Conservation (phyloP, 2,888 invertebrate species). For the Boloria euphrosyne region DNA sequence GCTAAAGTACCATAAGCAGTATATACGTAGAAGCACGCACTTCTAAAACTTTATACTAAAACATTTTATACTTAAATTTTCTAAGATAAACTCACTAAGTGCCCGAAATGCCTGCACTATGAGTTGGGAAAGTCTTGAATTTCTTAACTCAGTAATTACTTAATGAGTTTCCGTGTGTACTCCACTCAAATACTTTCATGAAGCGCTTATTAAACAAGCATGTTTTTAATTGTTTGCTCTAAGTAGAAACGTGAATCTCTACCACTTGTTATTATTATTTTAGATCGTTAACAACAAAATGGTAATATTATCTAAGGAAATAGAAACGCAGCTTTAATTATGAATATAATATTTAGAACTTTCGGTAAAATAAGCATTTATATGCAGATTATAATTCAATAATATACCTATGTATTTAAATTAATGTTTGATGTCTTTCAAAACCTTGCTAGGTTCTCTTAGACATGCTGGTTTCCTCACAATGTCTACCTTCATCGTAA, state of each 20-base stretch:
- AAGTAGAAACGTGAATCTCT: not conserved
- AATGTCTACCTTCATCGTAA: too few species aligned
- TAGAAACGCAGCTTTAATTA: too few species aligned
- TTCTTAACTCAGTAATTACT: conserved; percentile 66
- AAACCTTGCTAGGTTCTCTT: too few species aligned
- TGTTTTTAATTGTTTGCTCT: conserved; percentile 26
- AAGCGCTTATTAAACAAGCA: conserved; percentile 24
- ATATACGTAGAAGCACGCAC: not conserved
- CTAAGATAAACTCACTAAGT: conserved; percentile 57
- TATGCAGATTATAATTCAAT: too few species aligned
- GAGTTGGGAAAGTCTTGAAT: conserved; percentile 54
- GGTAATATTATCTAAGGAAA: too few species aligned
- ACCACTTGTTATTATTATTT: not conserved
- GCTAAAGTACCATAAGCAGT: too few species aligned
- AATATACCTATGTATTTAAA: too few species aligned
- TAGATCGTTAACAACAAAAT: too few species aligned
- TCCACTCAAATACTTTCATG: conserved; percentile 45
- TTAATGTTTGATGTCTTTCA: too few species aligned
- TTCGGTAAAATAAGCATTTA: too few species aligned
- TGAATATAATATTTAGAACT: too few species aligned
- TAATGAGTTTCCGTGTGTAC: conserved; percentile 54
- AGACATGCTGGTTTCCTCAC: too few species aligned
- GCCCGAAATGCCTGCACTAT: conserved; percentile 51
- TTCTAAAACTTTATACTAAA: not conserved
- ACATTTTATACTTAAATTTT: conserved; percentile 40